Base-by-base conservation (phyloP, 92 coral and sea anemone species). In the Pocillopora grandis region DNA sequence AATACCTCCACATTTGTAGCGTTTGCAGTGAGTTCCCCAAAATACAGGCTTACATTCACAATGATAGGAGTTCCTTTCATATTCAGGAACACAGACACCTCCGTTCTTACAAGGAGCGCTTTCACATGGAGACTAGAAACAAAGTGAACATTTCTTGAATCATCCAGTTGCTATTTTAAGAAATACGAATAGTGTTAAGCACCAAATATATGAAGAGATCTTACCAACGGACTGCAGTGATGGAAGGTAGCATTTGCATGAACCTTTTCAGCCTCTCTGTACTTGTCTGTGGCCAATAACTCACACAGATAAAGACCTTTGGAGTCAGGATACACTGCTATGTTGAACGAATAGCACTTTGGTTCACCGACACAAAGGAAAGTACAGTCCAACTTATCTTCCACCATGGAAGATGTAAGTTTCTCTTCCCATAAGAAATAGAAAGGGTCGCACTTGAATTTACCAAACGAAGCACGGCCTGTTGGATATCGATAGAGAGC, bases 301-400 rank as follows among this genome's bases (percentile, higher is more conserved):
- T 81, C 78, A 81, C 85, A 81, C n/a, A 70, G 71, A 62, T 35
- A 72, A 58, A 35, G 35, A 48, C 85, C 85, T 36, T 71, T 42
- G 15, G 71, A 58, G 58, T 81, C 77, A 14, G 85, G 68, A 72
- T 11, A 9, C 36, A 70, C 77, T 19, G 78, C 85, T 33, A 71
- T 57, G 71, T 81, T 81, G 59, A 58, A 81, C 58, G 85, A 81
- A 72, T 16, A 56, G 70, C 85, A 81, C 58, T 19, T 61, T n/a
- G 78, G 68, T 37, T 70, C 78, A 72, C 37, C 67, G 17, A 71
- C 55, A 15, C 85, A 81, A 33, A 9, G 23, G 18, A 70, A 58
- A 17, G 59, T 9, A 42, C 85, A 81, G 10, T 58, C 77, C 9
- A 21, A 23, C 57, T 33, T 69, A 19, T 37, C 68, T 48, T 3